phyloP scores from a whole-genome alignment of 2,113 vertebrate genomes.

The Varanus komodoensis region DNA sequence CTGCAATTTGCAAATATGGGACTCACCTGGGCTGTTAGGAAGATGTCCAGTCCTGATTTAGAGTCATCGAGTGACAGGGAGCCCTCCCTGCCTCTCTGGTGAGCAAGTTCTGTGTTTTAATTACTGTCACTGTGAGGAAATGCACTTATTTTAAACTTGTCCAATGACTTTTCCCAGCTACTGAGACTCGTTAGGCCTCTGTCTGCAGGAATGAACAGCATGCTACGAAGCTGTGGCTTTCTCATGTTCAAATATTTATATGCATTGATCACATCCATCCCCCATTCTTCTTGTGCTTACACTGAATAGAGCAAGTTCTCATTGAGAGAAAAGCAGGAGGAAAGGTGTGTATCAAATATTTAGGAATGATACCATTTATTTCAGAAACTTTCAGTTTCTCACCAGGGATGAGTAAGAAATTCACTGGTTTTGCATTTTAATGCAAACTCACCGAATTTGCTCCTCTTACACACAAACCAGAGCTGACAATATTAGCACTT shows the following conservation, averaged over 20 bases:
- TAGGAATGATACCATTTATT: not conserved
- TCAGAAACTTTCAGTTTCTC: not conserved
- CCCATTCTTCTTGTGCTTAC: slow-evolving; percentile 1
- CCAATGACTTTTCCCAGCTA: slow-evolving; percentile 28
- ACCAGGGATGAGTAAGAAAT: too few relatives aligned
- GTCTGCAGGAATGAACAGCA: slow-evolving; percentile 26
- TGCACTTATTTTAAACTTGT: slow-evolving; percentile 33
- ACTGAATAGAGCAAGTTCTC: slow-evolving; percentile 7
- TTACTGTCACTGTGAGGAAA: slow-evolving; percentile 32
- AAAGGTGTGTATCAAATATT: not conserved
- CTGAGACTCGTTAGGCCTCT: slow-evolving; percentile 22
- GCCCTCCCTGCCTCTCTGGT: not conserved
- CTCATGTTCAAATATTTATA: slow-evolving; percentile 35
- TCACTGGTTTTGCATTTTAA: too few relatives aligned
- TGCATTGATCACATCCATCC: slow-evolving; percentile 12
- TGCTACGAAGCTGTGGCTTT: slow-evolving; percentile 16
- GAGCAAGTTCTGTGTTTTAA: slow-evolving; percentile 28
- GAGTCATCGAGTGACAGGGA: not conserved
- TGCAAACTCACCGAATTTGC: too few relatives aligned
- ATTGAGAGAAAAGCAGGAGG: not conserved
- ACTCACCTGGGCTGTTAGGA: not conserved
- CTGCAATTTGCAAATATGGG: not conserved
- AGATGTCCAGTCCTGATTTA: slow-evolving; percentile 18
- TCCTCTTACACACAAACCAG: too few relatives aligned
- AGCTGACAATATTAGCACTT: too few relatives aligned